Evolutionary conservation across 2,888 invertebrate species (phyloP), one percentile per base, ranked within the genome.

Genomic region (Neoscelio sp.): DNA sequence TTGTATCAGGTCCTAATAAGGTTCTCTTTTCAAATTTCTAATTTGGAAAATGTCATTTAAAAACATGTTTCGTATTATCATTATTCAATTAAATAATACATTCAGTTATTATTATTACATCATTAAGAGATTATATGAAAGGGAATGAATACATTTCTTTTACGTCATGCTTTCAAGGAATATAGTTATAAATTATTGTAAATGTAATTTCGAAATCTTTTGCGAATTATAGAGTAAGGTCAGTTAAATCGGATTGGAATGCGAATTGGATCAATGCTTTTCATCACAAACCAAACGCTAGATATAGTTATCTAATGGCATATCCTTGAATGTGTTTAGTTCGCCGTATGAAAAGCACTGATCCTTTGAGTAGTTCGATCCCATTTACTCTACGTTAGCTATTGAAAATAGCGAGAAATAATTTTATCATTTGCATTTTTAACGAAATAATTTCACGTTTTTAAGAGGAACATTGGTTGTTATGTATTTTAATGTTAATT

Each of bases 211-310:
- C 20, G 13, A 38, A 35, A 6, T 13, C 8, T 20, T 35, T 20
- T 13, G 20, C 35, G 13, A 54, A 54, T 54, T 20, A 20, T 7
- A 4, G n/a, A 30, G 18, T 35, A n/a, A 40, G 56, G 38, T 40
- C 26, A 18, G 56, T 26, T 40, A 56, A 56, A 56, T 56, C 56
- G 33, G 56, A 56, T 56, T 56, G 33, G 26, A 23, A 26, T 26
- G 40, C 15, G 56, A 56, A 56, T 56, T 17, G 56, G 23, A 56
- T 56, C 56, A 10, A 38, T 58, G 56, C 56, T 58, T 42, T 40
- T 58, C 56, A 54, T 33, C 54, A 7, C 23, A 35, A 58, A 58
- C 2, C 38, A 42, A 58, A 58, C 17, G 17, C 42, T 35, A 10
- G 12, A 38, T 38, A 7, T 40, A 42, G 42, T 38, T 38, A 18